Evolutionary conservation across 2,888 invertebrate genomes (phyloP), one percentile per base, ranked within the genome.

Genomic region (Microchrysa polita): DNA sequence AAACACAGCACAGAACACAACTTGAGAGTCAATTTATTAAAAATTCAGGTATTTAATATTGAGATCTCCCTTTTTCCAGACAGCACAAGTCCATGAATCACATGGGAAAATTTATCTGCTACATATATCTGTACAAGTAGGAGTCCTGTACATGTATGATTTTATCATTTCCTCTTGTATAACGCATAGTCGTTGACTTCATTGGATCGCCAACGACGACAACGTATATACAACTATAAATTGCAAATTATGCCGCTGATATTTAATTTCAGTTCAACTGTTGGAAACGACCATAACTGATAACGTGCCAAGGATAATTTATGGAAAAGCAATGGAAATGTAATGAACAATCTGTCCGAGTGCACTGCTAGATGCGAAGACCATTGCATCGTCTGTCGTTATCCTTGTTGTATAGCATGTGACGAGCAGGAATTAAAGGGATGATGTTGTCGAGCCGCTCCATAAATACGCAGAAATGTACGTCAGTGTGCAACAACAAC

Each of bases 231-330:
- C n/a, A 57, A 9, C 34, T 34, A 69, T 69, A 52, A 57, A 69
- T 69, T 69, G 42, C 69, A 69, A 57, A 69, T 69, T 69, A 69
- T 69, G 69, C 52, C 69, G 69, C 42, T 55, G 57, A 69, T 69
- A 55, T 69, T 69, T 69, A 55, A 69, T 69, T 69, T 69, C 55
- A 69, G 57, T 69, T 69, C 69, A 69, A 67, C 67, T 67, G 53
- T 53, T 67, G 52, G 67, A 67, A 67, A 67, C 34, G 20, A 18
- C 69, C 69, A 69, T 69, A 34, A 69, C 55, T 69, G 57, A 69
- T 69, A 34, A 69, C 57, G 69, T 57, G 40, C 55, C 55, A 42
- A n/a, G 52, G 55, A 40, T 55, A 69, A 57, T 69, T 69, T 69
- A 69, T 69, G 69, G 55, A 69, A 40, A 69, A 69, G 69, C 55